A percentile compares a stretch with the other conserved stretches of the same genome.
Conservation (phyloP, 2,888 invertebrate genomes). For the Litoditis marina region DNA sequence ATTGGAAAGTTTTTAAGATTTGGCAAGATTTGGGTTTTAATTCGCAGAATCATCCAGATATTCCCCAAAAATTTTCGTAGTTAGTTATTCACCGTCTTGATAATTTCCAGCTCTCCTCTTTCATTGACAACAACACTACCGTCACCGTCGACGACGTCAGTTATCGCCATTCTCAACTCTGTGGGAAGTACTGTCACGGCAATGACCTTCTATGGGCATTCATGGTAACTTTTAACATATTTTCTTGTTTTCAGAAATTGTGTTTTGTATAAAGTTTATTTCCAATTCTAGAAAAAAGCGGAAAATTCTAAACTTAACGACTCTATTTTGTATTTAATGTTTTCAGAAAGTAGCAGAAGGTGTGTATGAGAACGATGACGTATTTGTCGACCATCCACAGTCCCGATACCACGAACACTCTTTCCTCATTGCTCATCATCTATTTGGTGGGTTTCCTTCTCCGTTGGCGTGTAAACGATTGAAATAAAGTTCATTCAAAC, state of each 20-base stretch:
- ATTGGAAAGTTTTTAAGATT: too few relatives aligned
- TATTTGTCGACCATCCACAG: slow-evolving; percentile 28
- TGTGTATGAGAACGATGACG: slow-evolving; percentile 15
- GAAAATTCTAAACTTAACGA: too few relatives aligned
- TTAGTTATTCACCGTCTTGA: too few relatives aligned
- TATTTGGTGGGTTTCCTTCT: slow-evolving; percentile 14
- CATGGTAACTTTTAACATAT: background rate
- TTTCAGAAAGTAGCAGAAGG: slow-evolving; percentile 18
- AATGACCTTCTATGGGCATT: slow-evolving; percentile 20
- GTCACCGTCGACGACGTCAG: slow-evolving; percentile 12
- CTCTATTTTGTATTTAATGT: too few relatives aligned
- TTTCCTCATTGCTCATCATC: slow-evolving; percentile 21
- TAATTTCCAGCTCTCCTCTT: slow-evolving; percentile 15
- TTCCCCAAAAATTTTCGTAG: too few relatives aligned
- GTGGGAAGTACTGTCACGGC: slow-evolving; percentile 15
- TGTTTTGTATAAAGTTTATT: too few relatives aligned
- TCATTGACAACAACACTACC: slow-evolving; percentile 17
- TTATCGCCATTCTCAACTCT: slow-evolving; percentile 15
- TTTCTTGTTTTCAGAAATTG: slow-evolving; percentile 14
- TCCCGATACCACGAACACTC: slow-evolving; percentile 6
- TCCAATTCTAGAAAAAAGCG: too few relatives aligned
- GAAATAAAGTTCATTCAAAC: background rate
- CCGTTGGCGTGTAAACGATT: background rate
- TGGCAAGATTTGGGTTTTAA: too few relatives aligned
- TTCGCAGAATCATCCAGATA: too few relatives aligned